A percentile compares a stretch with the other conserved stretches of the same genome.
These are phyloP conservation scores for Myoxocephalus aenaeus DNA, from an alignment of 2,797 vertebrate genomes.

Conservation along the genomic window DNA sequence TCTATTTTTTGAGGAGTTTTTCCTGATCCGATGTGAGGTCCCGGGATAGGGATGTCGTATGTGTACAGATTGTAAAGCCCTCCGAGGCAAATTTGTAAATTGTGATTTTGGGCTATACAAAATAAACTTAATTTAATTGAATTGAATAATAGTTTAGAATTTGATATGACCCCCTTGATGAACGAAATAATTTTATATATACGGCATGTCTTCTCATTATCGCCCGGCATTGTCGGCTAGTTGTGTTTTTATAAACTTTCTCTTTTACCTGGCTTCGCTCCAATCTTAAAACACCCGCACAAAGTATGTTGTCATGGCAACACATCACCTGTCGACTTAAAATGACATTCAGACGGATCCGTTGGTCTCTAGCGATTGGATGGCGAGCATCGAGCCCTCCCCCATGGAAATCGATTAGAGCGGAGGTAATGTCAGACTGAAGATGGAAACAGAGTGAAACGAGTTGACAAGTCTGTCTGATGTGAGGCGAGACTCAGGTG, in stretches of 20 bases:
- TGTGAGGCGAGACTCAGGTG: slow-evolving; percentile 21
- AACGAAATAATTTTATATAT: not conserved
- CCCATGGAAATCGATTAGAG: not conserved
- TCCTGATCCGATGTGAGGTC: too few species aligned
- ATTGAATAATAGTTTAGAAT: not conserved
- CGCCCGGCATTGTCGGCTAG: not conserved
- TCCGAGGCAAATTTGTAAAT: too few species aligned
- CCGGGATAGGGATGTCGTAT: too few species aligned
- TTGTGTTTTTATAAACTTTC: not conserved
- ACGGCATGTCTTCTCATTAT: not conserved
- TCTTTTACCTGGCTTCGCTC: not conserved
- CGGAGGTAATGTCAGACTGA: not conserved
- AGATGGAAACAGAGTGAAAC: not conserved
- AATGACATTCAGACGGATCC: not conserved
- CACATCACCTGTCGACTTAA: not conserved
- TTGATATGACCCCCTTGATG: not conserved
- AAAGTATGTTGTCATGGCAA: not conserved
- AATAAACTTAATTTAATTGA: too few species aligned
- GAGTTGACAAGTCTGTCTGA: not conserved
- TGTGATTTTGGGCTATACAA: too few species aligned
- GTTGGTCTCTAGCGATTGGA: not conserved
- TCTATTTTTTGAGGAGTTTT: too few species aligned
- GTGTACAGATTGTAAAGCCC: too few species aligned
- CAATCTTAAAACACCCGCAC: not conserved
- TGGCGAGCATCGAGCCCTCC: not conserved